Evolutionary conservation across 2,797 vertebrate genomes (phyloP), one percentile per base, ranked within the genome.

Genomic region (Xenentodon cancila): DNA sequence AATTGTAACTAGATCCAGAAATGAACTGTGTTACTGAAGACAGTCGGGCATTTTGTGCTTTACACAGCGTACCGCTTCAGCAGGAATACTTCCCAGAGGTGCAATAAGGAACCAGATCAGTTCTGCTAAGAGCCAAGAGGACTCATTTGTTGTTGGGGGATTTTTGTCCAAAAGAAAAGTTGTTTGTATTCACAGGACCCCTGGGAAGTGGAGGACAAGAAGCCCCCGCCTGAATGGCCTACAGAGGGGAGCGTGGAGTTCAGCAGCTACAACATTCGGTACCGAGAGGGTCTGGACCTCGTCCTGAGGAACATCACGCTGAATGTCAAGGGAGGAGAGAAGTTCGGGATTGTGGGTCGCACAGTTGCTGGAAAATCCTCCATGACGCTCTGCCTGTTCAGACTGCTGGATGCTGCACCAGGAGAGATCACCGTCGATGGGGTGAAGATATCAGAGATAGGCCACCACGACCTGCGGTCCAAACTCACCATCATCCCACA

Each of bases 341-440:
- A 98, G 98, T 92, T 99, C 25, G 98, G 98, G n/a, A 99, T 99
- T 0, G 97, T 99, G 68, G 97, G 98, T 73, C 94, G 97, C 45
- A 99, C 97, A 0, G 97, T 97, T 9, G 97, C 97, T 0, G 98
- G 98, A 18, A 99, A 99, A 71, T 99, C 98, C 3, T 99, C 97
- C 75, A 97, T 99, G 97, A 98, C 97, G 0, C 96, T 99, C 63
- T 95, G 95, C 88, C 95, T 98, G 50, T 98, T 99, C 75, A 92
- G 97, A 55, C 89, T 99, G 78, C 88, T 99, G 79, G 98, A 99
- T 81, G 97, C 97, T 0, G 94, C 90, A 0, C 89, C 84, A 17
- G 98, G 97, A 17, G 94, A 97, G 68, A 99, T 99, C 81, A 85
- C 61, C 83, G 96, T 99, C 0, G 98, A 99, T 0, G 92, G 91